Evolutionary conservation across 2,113 vertebrate species (phyloP).

Genomic region (Rhagologus leucostigma): DNA sequence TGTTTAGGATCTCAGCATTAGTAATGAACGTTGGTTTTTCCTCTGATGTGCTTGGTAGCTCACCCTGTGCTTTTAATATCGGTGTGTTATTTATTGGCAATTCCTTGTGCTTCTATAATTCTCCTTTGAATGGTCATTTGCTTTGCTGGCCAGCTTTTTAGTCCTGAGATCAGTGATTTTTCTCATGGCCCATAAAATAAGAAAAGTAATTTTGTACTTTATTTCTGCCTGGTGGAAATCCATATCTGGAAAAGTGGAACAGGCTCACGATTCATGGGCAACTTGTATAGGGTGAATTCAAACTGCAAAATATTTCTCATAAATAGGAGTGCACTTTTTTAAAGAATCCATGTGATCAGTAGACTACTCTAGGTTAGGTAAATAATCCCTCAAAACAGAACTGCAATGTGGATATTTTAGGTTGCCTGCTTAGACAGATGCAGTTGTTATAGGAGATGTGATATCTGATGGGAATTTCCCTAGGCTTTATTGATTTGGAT

Average conservation of each 20-base stretch:
- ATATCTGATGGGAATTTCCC: neutral
- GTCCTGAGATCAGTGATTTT: slow-evolving; percentile 16
- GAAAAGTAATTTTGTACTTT: neutral
- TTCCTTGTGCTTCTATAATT: slow-evolving; percentile 17
- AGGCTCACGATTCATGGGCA: neutral
- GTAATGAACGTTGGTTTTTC: neutral
- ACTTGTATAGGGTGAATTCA: neutral
- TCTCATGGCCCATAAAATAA: neutral
- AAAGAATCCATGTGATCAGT: neutral
- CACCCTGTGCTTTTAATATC: neutral
- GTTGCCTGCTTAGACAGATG: neutral
- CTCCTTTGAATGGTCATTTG: slow-evolving; percentile 24
- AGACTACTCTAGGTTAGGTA: neutral
- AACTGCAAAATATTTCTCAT: neutral
- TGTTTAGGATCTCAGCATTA: neutral
- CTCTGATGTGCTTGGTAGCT: neutral
- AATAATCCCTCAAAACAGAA: neutral
- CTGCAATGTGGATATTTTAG: neutral
- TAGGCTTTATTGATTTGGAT: neutral
- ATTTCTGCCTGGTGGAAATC: slow-evolving; percentile 16
- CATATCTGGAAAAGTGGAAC: neutral
- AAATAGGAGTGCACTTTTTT: neutral
- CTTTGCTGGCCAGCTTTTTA: neutral
- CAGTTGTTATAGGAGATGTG: neutral
- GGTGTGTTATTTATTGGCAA: neutral